Base-by-base conservation (phyloP, 2,113 vertebrate species). In the Pomatostomus ruficeps region DNA sequence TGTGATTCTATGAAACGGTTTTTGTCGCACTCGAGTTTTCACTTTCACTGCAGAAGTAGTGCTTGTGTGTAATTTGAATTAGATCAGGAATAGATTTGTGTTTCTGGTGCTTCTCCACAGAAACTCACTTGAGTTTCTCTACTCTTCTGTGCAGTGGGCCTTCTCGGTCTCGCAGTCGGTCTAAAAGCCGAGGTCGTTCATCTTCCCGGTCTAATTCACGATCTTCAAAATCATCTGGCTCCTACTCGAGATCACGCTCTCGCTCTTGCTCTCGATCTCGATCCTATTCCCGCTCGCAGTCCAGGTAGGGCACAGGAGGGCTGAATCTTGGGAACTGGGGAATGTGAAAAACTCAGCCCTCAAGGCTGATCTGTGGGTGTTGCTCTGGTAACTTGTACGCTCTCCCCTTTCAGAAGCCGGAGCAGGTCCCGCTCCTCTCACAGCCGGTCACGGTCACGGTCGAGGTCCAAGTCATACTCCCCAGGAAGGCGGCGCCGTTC, bases 211-310 rank as follows among this genome's bases (percentile, higher is more conserved):
- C 99, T 62, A 98, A 98, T 77, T 99, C 99, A 0, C 97, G 98
- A 42, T 99, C 99, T 33, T 99, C 99, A n/a, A 99, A 99, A 84
- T 99, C 99, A 0, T 99, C 99, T 0, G 98, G 98, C 40, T 99
- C 99, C 18, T 98, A 98, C 48, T 99, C 99, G 0, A 91, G 98
- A 4, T 99, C 99, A 0, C 97, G 98, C 1, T 99, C 99, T 1
- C 98, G 98, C 21, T 99, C 99, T 8, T 97, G 98, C 51, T 98
- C 98, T 2, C 98, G 98, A 1, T 98, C 98, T 1, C 98, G 98
- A 6, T 99, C 99, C 24, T 99, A 98, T 65, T 99, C 99, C 6
- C 98, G 98, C 28, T 99, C 99, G 1, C 98, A 98, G 42, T 99
- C 99, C 97, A 99, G 99, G 99, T 99, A 97, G 62, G 88, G 36